Evolutionary conservation across 2,113 vertebrate species (phyloP), one percentile per base, ranked within the genome.

Genomic region (Entomyzon cyanotis): DNA sequence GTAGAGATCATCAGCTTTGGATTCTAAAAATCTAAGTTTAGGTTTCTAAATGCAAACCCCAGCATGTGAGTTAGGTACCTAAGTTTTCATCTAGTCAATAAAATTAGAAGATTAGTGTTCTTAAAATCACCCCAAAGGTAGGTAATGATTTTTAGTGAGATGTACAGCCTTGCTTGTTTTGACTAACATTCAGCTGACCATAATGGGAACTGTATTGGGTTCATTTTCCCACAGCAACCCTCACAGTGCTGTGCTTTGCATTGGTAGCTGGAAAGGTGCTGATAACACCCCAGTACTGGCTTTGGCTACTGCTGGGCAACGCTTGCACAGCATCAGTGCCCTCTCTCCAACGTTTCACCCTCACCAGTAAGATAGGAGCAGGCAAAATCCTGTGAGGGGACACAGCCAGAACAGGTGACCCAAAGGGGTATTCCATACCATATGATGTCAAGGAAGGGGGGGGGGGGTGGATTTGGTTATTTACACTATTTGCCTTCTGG

Each of bases 381-480:
- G 44, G 16, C 25, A 59, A 42, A 25, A 5, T 25, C 44, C 14
- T 42, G 62, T 7, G 42, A 85, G 35, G 9, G 35, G 5, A 31
- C 70, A 67, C 16, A 21, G 37, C 9, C 44, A 75, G 52, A 31
- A 41, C 58, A 50, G 4, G 42, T 6, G 22, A 3, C 52, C 22
- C 44, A 44, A 33, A 50, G 44, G 33, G 5, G 3, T 58, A 2
- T 20, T 37, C 12, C 7, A 5, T 10, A 37, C 12, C 15, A 16
- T 5, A 9, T 44, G 8, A 8, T 6, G 4, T 15, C 39, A 11
- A 39, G 31, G 6, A 30, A 39, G 16, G 2, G 7, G 10, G 5
- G 12, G 16, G 2, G 7, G 10, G 5, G 12, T 4, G 1, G 2
- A 41, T 31, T 21, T 60, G 4, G 7, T 39, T 39, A 22, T 35